These are phyloP conservation scores for Caenorhabditis latens DNA, from an alignment of 1,140 invertebrate genomes.

Conservation along the genomic window DNA sequence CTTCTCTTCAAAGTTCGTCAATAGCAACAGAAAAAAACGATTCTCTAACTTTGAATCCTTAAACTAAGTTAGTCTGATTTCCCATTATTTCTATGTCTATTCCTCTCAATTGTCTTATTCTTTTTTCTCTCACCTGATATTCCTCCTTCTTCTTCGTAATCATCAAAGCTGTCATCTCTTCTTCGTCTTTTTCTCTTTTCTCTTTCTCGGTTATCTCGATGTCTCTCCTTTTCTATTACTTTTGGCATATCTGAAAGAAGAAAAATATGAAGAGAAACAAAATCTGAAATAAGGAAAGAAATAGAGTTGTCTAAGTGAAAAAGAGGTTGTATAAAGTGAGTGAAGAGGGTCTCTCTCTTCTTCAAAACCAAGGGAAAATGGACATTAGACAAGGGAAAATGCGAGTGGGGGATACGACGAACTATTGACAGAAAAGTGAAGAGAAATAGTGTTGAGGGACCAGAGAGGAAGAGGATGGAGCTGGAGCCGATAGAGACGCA, in stretches of 20 bases:
- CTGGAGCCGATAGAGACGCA: constrained; percentile 11
- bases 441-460: constrained; percentile 20
- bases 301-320: neutral
- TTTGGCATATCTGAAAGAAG: neutral
- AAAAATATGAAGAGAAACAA: neutral
- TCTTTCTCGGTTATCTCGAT: neutral
- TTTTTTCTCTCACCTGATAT: constrained; percentile 38
- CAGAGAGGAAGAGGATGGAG: neutral
- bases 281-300: neutral
- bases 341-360: neutral
- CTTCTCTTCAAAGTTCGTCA: no score
- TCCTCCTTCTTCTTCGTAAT: constrained; percentile 59
- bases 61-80: neutral
- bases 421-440: constrained; percentile 12
- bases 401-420: neutral
- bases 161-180: constrained; percentile 58
- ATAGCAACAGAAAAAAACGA: no score
- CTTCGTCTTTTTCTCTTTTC: constrained; percentile 19
- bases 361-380: neutral
- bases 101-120: neutral
- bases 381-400: constrained; percentile 54
- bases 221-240: neutral
- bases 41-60: neutral
- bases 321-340: neutral
- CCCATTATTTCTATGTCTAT: neutral